Evolutionary conservation across 2,888 invertebrate species (phyloP).

Genomic region (Sminthurides aquaticus): DNA sequence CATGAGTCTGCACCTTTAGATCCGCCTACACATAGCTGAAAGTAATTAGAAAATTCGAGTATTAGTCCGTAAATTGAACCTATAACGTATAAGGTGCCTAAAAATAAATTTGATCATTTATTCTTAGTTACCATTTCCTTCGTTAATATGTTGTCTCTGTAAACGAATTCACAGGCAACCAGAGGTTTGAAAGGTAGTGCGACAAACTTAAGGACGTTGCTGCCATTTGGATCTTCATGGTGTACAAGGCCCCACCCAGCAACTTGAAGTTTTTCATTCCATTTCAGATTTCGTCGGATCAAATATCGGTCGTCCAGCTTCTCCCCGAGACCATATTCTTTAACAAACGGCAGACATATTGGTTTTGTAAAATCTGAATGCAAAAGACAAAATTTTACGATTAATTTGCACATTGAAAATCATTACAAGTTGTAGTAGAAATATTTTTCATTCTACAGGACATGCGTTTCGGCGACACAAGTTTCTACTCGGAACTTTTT

Average conservation of each 20-base stretch:
- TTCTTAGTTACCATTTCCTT: neutral
- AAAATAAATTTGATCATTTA: neutral
- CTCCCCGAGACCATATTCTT: slow-evolving; percentile 26
- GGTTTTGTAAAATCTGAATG: slow-evolving; percentile 39
- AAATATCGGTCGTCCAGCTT: slow-evolving; percentile 18
- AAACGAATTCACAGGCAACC: slow-evolving; percentile 26
- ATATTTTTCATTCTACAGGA: too few species aligned
- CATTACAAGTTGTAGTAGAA: too few species aligned
- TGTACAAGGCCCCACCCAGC: slow-evolving; percentile 43
- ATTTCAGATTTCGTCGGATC: slow-evolving; percentile 1
- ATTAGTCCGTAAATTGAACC: neutral
- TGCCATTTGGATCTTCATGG: slow-evolving; percentile 26
- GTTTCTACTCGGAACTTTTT: too few species aligned
- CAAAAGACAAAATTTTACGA: neutral
- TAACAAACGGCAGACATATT: slow-evolving; percentile 36
- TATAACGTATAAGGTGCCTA: neutral
- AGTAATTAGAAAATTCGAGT: slow-evolving; percentile 8
- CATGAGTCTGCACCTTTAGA: slow-evolving; percentile 41
- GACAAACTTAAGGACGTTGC: slow-evolving; percentile 28
- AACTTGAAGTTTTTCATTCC: slow-evolving; percentile 17
- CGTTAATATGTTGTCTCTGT: slow-evolving; percentile 14
- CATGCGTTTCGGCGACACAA: too few species aligned
- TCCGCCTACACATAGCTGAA: slow-evolving; percentile 43
- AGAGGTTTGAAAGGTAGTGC: slow-evolving; percentile 29
- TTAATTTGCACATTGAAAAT: too few species aligned